Base-by-base conservation (phyloP, 2,113 vertebrate species). In the Rhinoderma darwinii region DNA sequence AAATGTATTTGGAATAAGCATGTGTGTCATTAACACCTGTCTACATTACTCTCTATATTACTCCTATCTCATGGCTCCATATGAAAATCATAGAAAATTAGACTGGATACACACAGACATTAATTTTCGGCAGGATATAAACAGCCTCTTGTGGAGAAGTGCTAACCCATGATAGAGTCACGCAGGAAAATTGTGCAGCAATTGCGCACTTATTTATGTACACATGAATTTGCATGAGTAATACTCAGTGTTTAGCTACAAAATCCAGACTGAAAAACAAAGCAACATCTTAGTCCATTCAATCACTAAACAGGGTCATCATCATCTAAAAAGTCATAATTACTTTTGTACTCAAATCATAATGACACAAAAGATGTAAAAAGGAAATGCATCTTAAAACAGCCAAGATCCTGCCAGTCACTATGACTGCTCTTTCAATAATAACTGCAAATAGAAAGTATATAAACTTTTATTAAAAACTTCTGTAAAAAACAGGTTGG, bases 11-110 rank as follows among this genome's bases (percentile, higher is more conserved):
- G 44, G 27, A 20, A 9, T 27, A 66, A 81, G 50, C 37, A 39
- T 41, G 79, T 83, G 81, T 70, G 37, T 30, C 63, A 68, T 83
- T 68, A 68, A 83, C 61, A 70, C 81, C 61, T 83, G 79, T 63
- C 35, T 82, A 5, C 59, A 41, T 83, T 44, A 70, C 81, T 70
- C 15, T 41, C 22, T 83, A 70, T 68, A 47, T 70, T 68, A 32
- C 43, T 83, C 32, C 61, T 68, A 41, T 83, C 43, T 83, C 41
- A 4, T 47, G 61, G 15, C 63, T 70, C 81, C 39, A 66, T 68
- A 47, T 68, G 39, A 47, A 82, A 82, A 68, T 44, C 6, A n/a
- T 27, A 70, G 41, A 20, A 22, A 68, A 83, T 35, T 83, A 27
- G 41, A 44, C 63, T 68, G 43, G 25, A 68, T 68, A 43, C 8